phyloP scores from a whole-genome alignment of 2,797 vertebrate genomes.

The Argya squamiceps region DNA sequence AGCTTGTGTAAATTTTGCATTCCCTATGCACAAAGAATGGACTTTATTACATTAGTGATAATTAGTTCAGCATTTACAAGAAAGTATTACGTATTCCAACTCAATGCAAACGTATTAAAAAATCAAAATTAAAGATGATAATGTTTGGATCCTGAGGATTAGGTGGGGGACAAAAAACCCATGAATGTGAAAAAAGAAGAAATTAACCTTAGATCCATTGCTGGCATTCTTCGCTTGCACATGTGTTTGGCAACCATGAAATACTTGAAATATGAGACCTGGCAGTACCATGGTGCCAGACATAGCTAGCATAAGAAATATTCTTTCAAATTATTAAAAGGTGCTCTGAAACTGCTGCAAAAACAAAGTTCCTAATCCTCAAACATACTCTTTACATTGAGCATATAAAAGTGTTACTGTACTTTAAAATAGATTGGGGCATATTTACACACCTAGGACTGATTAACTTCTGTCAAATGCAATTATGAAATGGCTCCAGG shows the following conservation, averaged over 20 bases:
- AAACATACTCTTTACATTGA: not conserved
- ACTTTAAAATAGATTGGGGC: not conserved
- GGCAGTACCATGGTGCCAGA: not conserved
- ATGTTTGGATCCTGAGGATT: not conserved
- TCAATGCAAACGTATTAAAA: not conserved
- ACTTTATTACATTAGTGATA: not conserved
- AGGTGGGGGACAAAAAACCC: not conserved
- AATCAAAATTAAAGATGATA: not conserved
- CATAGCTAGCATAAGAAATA: not conserved
- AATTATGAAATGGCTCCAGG: not conserved
- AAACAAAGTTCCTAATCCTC: not conserved
- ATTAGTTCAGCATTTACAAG: not conserved
- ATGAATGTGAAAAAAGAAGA: not conserved
- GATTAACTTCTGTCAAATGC: not conserved
- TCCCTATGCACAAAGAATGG: not conserved
- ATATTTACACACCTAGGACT: not conserved
- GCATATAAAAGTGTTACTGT: not conserved
- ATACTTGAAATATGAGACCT: slow-evolving; percentile 19
- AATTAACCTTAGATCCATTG: slow-evolving; percentile 16
- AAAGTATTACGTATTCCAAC: not conserved
- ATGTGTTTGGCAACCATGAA: slow-evolving; percentile 16
- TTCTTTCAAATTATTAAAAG: slow-evolving; percentile 26
- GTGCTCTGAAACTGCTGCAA: not conserved
- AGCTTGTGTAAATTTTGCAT: not conserved
- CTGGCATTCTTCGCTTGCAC: not conserved